Conservation (phyloP, 2,113 vertebrate species). For the Ophiodon elongatus region DNA sequence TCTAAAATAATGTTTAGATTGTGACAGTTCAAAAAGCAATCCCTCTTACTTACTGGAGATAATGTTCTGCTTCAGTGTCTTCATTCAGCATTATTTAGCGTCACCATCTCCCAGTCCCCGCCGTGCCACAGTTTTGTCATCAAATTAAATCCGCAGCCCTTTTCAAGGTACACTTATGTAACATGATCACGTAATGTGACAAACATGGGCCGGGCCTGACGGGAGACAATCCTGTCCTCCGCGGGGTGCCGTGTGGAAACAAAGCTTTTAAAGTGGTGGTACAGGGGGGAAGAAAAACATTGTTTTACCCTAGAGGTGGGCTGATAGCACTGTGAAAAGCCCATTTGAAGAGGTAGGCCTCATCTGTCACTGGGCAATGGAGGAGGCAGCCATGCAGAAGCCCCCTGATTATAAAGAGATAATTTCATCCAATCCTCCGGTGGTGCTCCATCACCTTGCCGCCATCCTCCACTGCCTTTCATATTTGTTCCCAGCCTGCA, state of each 20-base stretch:
- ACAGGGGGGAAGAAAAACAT: slow-evolving; percentile 70
- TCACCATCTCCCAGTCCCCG: slow-evolving; percentile 25
- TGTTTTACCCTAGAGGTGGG: slow-evolving; percentile 78
- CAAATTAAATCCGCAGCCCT: slow-evolving; percentile 54
- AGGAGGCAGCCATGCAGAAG: slow-evolving; percentile 81
- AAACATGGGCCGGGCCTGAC: slow-evolving; percentile 54
- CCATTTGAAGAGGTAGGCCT: slow-evolving; percentile 79
- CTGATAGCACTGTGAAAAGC: slow-evolving; percentile 73
- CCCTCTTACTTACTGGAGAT: slow-evolving; percentile 41
- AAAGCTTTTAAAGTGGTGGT: slow-evolving; percentile 72
- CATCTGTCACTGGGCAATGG: slow-evolving; percentile 79
- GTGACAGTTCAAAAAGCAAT: slow-evolving; percentile 62
- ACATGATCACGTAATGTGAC: slow-evolving; percentile 61
- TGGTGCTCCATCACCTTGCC: slow-evolving; percentile 74
- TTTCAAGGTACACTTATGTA: slow-evolving; percentile 63
- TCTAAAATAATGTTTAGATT: slow-evolving; percentile 60
- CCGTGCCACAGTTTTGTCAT: slow-evolving; percentile 52
- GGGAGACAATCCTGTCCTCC: slow-evolving; percentile 46
- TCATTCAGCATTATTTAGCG: slow-evolving; percentile 34
- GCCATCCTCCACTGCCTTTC: slow-evolving; percentile 75
- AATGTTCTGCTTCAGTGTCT: slow-evolving; percentile 46
- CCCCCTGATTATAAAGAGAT: slow-evolving; percentile 83
- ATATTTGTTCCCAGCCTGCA: slow-evolving; percentile 75
- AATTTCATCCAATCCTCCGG: slow-evolving; percentile 80
- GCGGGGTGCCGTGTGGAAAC: slow-evolving; percentile 52